Percentiles rank a stretch among this genome's conserved stretches.
These are phyloP conservation scores for Heliconius eleuchia DNA, from an alignment of 1,140 invertebrate genomes.

Conservation along the genomic window DNA sequence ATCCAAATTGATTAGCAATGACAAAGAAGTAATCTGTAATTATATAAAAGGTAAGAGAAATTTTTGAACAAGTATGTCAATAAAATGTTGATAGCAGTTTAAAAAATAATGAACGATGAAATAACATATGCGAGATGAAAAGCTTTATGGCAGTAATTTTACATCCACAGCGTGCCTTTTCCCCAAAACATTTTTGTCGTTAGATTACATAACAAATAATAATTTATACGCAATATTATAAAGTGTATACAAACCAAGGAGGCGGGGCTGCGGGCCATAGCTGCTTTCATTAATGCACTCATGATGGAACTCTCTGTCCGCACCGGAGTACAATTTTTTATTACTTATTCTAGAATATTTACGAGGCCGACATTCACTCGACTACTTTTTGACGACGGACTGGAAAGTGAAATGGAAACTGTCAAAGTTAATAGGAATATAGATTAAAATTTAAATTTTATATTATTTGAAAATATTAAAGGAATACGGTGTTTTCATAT, in stretches of 20 bases:
- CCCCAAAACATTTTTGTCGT: conserved; percentile 52
- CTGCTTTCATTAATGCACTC: conserved; percentile 76
- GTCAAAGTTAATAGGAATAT: neutral
- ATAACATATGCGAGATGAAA: neutral
- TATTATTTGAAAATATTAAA: too few species aligned
- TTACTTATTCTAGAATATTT: conserved; percentile 49
- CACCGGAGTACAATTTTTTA: conserved; percentile 69
- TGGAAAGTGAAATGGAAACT: conserved; percentile 18
- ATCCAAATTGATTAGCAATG: neutral
- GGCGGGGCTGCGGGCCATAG: conserved; percentile 66
- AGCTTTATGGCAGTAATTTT: neutral
- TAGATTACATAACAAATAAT: conserved; percentile 74
- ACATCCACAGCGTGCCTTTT: conserved; percentile 1
- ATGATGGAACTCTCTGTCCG: conserved; percentile 80
- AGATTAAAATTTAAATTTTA: neutral
- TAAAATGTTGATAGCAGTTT: neutral
- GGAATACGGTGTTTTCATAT: too few species aligned
- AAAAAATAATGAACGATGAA: neutral
- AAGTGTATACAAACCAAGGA: conserved; percentile 60
- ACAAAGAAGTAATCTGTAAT: neutral
- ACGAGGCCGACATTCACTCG: conserved; percentile 51
- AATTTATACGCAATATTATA: conserved; percentile 43
- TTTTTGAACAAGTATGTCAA: neutral
- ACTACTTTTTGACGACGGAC: conserved; percentile 27
- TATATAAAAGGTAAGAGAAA: neutral